Base-by-base conservation (phyloP, 2,113 vertebrate genomes). In the Sarotherodon lohbergeri region DNA sequence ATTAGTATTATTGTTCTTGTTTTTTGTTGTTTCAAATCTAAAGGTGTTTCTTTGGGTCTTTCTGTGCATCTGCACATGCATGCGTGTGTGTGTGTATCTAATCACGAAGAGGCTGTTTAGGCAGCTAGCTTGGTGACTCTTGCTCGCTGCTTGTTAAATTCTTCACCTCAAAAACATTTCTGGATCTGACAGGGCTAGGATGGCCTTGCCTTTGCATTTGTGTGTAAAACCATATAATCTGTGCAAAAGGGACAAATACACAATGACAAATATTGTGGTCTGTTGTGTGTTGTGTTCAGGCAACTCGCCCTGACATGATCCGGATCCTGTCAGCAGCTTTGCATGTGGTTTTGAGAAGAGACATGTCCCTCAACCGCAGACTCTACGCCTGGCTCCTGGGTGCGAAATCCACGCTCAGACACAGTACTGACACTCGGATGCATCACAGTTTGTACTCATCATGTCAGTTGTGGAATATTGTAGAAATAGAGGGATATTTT, bases 361-460 rank as follows among this genome's bases (percentile, higher is more conserved):
- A 99, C 92, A 99, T 99, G 99, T 99, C 99, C 5, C 96, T 99
- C 88, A 99, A 99, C 95, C 96, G 99, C 90, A 97, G 99, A 93
- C 98, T 99, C 86, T 99, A 99, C 92, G 98, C 99, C 2, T 99
- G 99, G 98, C 97, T 99, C 90, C 96, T 99, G 48, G 99, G 99
- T 99, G 95, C 89, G 98, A 81, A 85, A 84, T 17, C 55, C 79
- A 86, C 76, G 86, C 83, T 88, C 63, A 86, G 17, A 88, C 86
- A 90, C 85, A 84, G 41, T n/a, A 76, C 24, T 81, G 24, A 73
- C 73, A 78, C 80, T 34, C 12, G 22, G 12, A 80, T 54, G 78
- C 27, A 83, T 52, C 66, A 82, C n/a, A 24, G 32, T 71, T 83
- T 24, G 22, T 43, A 13, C 34, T 61, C 8, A 39, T 34, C 81